These are phyloP conservation scores for Entelurus aequoreus DNA, from an alignment of 2,113 vertebrate genomes.

Conservation along the genomic window DNA sequence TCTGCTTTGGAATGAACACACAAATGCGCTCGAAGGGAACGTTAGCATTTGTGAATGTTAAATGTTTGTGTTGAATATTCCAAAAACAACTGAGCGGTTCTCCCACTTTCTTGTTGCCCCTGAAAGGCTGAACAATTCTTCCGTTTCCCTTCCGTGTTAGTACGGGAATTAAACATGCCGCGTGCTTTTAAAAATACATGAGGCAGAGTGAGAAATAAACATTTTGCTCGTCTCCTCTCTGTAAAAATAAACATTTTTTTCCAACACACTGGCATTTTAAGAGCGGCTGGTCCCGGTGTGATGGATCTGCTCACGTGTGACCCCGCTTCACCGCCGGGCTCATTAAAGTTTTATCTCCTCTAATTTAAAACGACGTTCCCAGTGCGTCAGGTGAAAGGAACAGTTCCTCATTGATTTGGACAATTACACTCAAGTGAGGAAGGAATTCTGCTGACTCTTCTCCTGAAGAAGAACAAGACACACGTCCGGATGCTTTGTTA, in stretches of 20 bases:
- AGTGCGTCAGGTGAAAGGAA: conserved; percentile 25
- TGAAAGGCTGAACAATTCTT: too few relatives aligned
- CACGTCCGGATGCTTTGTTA: too few relatives aligned
- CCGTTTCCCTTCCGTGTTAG: too few relatives aligned
- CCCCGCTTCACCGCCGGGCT: conserved; percentile 17
- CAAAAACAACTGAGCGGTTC: too few relatives aligned
- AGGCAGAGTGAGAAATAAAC: conserved; percentile 16
- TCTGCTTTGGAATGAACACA: neutral
- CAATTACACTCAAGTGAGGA: neutral
- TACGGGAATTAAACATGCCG: neutral
- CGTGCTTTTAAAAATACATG: conserved; percentile 31
- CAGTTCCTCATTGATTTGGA: conserved; percentile 16
- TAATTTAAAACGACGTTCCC: conserved; percentile 20
- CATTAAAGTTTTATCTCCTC: conserved; percentile 25
- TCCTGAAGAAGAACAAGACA: too few relatives aligned
- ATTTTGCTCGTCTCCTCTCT: too few relatives aligned
- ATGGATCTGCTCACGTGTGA: conserved; percentile 16
- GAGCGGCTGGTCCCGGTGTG: conserved; percentile 7
- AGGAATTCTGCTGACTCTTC: neutral
- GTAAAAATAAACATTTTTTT: neutral
- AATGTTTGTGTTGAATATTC: too few relatives aligned
- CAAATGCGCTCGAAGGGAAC: neutral
- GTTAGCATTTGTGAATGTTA: neutral
- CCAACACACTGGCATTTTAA: neutral
- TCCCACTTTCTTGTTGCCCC: too few relatives aligned